Evolutionary conservation across 2,888 invertebrate species (phyloP).

Genomic region (Dioctria rufipes): DNA sequence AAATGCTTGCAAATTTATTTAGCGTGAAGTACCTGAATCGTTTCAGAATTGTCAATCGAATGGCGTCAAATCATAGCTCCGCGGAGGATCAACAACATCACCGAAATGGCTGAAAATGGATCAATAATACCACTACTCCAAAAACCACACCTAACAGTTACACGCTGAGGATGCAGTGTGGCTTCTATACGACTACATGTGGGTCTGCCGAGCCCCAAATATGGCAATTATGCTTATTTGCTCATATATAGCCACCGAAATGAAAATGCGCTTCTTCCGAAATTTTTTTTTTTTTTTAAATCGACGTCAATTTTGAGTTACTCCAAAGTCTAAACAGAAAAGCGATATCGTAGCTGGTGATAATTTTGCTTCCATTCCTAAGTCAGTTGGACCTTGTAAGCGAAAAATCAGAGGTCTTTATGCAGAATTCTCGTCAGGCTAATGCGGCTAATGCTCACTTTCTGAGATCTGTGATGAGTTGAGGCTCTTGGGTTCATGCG

Average conservation of each 20-base stretch:
- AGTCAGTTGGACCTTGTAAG: constrained; percentile 29
- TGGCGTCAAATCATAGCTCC: too few species aligned
- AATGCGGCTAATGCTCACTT: background rate
- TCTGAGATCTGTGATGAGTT: constrained; percentile 1
- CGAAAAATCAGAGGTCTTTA: constrained; percentile 17
- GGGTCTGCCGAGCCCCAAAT: background rate
- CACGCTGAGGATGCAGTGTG: background rate
- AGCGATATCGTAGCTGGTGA: too few species aligned
- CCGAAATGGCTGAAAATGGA: background rate
- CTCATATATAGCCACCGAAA: background rate
- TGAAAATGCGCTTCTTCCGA: background rate
- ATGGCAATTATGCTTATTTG: background rate
- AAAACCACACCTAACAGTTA: constrained; percentile 6
- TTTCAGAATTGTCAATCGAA: too few species aligned
- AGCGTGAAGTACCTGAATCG: too few species aligned
- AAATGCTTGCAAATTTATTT: too few species aligned
- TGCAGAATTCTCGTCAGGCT: constrained; percentile 9
- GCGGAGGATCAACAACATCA: too few species aligned
- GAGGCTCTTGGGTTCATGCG: too few species aligned
- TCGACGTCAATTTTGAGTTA: too few species aligned
- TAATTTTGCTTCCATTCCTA: constrained; percentile 8
- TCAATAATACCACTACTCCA: background rate
- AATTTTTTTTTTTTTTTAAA: too few species aligned
- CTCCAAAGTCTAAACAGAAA: too few species aligned
- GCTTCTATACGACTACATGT: constrained; percentile 5